These are phyloP conservation scores for Formicarius rufipectus DNA, from an alignment of 2,113 vertebrate genomes.

Conservation along the genomic window DNA sequence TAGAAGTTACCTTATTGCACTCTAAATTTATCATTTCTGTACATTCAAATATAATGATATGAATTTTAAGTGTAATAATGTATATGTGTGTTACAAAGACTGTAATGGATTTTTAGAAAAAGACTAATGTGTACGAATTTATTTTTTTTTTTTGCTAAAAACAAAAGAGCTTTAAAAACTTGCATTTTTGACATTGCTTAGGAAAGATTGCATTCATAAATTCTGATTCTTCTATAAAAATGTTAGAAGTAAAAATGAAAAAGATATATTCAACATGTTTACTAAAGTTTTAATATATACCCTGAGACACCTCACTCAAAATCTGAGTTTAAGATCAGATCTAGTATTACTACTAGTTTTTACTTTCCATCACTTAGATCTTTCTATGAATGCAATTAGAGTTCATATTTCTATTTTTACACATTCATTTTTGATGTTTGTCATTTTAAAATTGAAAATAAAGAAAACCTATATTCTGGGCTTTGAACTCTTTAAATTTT, in stretches of 20 bases:
- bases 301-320: neutral
- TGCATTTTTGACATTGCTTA: neutral
- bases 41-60: neutral
- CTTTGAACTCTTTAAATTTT: neutral
- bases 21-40: neutral
- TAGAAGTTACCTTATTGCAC: neutral
- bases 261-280: fast-evolving
- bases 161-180: neutral
- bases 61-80: neutral
- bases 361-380: neutral
- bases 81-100: neutral
- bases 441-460: neutral
- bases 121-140: neutral
- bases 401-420: neutral
- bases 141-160: neutral
- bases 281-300: neutral
- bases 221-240: neutral
- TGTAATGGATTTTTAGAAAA: neutral
- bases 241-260: neutral
- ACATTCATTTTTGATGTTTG: neutral
- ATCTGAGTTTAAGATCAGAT: neutral
- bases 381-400: neutral
- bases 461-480: fast-evolving
- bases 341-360: neutral
- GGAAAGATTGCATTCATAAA: neutral